These are phyloP conservation scores for Ischnura elegans DNA, from an alignment of 2,888 invertebrate genomes.

Conservation along the genomic window DNA sequence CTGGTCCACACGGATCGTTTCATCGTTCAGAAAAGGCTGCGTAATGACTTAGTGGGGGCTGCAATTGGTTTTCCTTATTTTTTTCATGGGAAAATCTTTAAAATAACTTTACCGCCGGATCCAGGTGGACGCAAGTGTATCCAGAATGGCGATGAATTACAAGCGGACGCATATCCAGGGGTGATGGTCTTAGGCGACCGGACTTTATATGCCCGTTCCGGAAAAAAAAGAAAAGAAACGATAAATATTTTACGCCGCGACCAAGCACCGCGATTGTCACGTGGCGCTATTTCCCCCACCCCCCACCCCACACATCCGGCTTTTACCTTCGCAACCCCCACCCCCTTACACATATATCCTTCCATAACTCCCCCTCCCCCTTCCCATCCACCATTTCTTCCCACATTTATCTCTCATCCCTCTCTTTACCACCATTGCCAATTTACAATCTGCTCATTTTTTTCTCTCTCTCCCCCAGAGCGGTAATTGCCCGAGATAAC, in stretches of 20 bases:
- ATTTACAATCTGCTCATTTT: too few species aligned
- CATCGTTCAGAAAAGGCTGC: background rate
- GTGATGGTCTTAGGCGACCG: background rate
- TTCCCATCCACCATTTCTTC: background rate
- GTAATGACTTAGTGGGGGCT: background rate
- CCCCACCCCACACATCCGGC: background rate
- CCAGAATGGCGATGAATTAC: background rate
- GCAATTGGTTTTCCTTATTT: background rate
- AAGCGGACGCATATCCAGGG: background rate
- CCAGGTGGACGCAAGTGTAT: background rate
- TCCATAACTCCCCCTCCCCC: background rate
- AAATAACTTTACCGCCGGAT: background rate
- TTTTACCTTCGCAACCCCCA: background rate
- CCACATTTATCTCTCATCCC: background rate
- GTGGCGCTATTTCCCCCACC: background rate
- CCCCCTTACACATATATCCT: background rate
- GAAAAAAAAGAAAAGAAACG: background rate
- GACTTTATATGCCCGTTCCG: conserved; percentile 10
- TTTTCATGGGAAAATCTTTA: background rate
- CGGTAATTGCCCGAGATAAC: conserved; percentile 65
- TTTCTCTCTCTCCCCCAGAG: conserved; percentile 14
- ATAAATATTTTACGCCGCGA: background rate
- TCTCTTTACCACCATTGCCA: conserved; percentile 35
- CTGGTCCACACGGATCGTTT: background rate
- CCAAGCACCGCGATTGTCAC: conserved; percentile 8